Conservation (phyloP, 2,888 invertebrate species). For the Tetramorium bicarinatum region DNA sequence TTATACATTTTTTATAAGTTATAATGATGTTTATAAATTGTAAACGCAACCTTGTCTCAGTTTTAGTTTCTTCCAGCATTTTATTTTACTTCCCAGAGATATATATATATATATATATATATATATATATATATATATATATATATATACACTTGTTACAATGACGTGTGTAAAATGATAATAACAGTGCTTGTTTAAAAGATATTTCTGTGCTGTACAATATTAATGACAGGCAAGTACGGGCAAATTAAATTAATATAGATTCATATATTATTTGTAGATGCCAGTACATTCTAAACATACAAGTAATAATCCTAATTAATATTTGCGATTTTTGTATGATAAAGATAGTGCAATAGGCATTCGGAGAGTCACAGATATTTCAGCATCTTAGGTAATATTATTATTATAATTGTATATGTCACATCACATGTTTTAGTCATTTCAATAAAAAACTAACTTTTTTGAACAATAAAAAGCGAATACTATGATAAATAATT, state of each 20-base stretch:
- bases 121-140: no score
- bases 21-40: not conserved
- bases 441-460: not conserved
- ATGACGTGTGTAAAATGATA: constrained; percentile 44
- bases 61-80: constrained; percentile 16
- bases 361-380: constrained; percentile 25
- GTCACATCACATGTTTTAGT: constrained; percentile 6
- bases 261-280: constrained; percentile 22
- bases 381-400: constrained; percentile 26
- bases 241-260: constrained; percentile 36
- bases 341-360: constrained; percentile 15
- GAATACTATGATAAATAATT: constrained; percentile 17
- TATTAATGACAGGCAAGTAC: constrained; percentile 37
- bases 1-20: not conserved
- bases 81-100: constrained; percentile 43
- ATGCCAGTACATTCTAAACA: constrained; percentile 24
- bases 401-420: constrained; percentile 8
- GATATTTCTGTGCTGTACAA: constrained; percentile 43
- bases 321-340: constrained; percentile 27
- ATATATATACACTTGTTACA: constrained; percentile 54
- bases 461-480: not conserved
- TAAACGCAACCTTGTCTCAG: not conserved
- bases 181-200: constrained; percentile 47
- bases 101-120: no score
- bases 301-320: constrained; percentile 28